Base-by-base conservation (phyloP, 1,140 invertebrate genomes). In the Ceratosolen fusciceps region DNA sequence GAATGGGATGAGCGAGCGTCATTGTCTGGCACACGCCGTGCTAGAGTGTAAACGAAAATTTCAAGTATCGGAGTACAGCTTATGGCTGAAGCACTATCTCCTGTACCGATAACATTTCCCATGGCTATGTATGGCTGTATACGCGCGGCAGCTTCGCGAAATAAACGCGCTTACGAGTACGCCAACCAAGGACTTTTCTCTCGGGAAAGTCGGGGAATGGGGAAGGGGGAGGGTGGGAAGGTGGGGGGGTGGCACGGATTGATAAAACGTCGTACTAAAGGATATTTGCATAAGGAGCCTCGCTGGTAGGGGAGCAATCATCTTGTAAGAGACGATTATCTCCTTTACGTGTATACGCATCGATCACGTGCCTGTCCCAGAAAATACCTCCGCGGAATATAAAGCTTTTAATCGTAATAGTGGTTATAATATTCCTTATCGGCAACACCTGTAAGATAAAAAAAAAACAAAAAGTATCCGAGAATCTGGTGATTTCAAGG, bases 281-380 rank as follows among this genome's bases (percentile, higher is more conserved):
- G 31, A 21, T 29, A 70, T 80, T 80, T 80, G 72, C 79, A 80
- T 80, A 75, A 75, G 43, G 65, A 70, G 29, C 60, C 39, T 5
- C 56, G 54, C 77, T 52, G 19, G 7, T 58, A 43, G 26, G 74
- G 19, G 58, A 4, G 9, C 60, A 29, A 74, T 52, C 67, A 31
- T 16, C 74, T 12, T 19, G 21, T 5, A 29, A 52, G 1, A 76
- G 43, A 47, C 62, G 39, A 75, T 76, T 76, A 68, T 68, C 71
- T 70, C 54, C 31, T 49, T 47, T 49, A 43, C 21, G 37, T n/a
- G 24, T 49, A 78, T 72, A 62, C 62, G 68, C 72, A 72, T 72
- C 68, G 67, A 72, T 58, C 54, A 54, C 12, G 31, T n/a, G 7
- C 52, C 34, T 65, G 9, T 65, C 19, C 8, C 21, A 49, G 49